These are phyloP conservation scores for Eolophus roseicapilla DNA, from an alignment of 2,113 vertebrate species.

Conservation along the genomic window DNA sequence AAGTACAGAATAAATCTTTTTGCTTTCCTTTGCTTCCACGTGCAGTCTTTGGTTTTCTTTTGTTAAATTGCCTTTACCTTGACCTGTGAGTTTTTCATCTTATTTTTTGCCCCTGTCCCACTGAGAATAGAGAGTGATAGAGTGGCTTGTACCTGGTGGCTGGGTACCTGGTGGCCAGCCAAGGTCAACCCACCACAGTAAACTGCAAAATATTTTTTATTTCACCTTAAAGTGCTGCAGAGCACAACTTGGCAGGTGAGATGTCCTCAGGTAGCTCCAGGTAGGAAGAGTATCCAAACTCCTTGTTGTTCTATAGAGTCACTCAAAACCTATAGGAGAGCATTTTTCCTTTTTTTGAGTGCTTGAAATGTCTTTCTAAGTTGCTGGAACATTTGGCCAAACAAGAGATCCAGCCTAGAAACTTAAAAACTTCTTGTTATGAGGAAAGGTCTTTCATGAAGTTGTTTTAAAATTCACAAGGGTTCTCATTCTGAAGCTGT, in stretches of 20 bases:
- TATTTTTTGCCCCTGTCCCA: not conserved
- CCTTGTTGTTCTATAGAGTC: not conserved
- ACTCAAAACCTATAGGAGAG: not conserved
- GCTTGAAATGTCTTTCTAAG: not conserved
- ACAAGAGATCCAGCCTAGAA: not conserved
- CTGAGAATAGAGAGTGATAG: not conserved
- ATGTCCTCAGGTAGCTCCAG: not conserved
- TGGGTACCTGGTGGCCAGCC: not conserved
- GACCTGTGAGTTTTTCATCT: not conserved
- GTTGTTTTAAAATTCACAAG: not conserved
- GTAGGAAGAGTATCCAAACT: not conserved
- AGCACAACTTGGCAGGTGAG: not conserved
- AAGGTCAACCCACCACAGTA: not conserved
- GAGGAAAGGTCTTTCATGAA: not conserved
- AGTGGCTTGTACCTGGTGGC: not conserved
- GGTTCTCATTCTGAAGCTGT: not conserved
- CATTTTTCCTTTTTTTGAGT: not conserved
- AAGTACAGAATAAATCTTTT: not conserved
- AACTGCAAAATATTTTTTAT: not conserved
- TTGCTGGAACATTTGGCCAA: not conserved
- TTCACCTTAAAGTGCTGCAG: not conserved
- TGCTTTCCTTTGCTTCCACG: not conserved
- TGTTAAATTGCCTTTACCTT: not conserved
- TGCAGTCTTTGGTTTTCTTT: not conserved
- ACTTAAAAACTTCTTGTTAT: not conserved